Evolutionary conservation across 1,140 invertebrate species (phyloP).

Genomic region (Rhizoglyphus robini): DNA sequence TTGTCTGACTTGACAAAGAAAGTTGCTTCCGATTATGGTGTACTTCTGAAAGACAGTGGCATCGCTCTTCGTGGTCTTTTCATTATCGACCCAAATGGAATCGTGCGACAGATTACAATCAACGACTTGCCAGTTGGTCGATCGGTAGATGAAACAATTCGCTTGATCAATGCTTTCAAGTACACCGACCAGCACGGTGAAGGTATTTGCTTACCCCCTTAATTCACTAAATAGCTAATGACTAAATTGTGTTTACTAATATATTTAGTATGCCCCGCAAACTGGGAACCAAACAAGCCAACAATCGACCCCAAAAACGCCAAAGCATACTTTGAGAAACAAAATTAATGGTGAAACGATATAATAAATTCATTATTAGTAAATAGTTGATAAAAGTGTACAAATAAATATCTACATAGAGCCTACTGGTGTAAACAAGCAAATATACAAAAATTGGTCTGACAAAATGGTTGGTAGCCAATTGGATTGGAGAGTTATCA

Average conservation of each 20-base stretch:
- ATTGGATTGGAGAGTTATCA: neutral
- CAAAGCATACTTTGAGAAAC: conserved; percentile 35
- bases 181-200: conserved; percentile 82
- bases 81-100: conserved; percentile 50
- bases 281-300: conserved; percentile 52
- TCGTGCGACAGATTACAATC: conserved; percentile 48
- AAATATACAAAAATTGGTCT: neutral
- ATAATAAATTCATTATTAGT: neutral
- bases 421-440: neutral
- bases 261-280: conserved; percentile 40
- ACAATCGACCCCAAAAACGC: conserved; percentile 40
- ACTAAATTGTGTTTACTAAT: neutral
- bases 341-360: conserved; percentile 26
- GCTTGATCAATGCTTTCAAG: conserved; percentile 82
- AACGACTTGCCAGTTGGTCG: conserved; percentile 53
- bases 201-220: conserved; percentile 24
- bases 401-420: conserved; percentile 10
- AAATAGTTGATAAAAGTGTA: neutral
- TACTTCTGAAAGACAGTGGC: conserved; percentile 75
- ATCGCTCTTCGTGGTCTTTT: conserved; percentile 55
- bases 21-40: conserved; percentile 55
- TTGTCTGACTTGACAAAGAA: conserved; percentile 79
- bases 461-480: neutral
- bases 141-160: conserved; percentile 76
- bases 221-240: neutral